Percentiles rank a stretch among this genome's conserved stretches.
Conservation (phyloP, 2,113 vertebrate genomes). For the Chlorodrepanis virens region DNA sequence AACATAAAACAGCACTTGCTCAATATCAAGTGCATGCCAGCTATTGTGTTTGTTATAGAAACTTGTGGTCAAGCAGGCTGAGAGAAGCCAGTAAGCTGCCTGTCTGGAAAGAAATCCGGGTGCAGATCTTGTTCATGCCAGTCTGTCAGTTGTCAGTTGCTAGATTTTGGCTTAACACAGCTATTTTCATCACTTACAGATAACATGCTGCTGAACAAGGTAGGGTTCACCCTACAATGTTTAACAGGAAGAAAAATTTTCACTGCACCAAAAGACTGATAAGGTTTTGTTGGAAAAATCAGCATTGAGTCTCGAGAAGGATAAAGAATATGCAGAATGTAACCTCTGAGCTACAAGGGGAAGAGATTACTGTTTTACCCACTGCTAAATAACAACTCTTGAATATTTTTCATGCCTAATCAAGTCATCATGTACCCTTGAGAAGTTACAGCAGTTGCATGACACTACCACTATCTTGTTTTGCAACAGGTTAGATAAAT, state of each 20-base stretch:
- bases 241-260: not conserved
- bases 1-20: slow-evolving; percentile 20
- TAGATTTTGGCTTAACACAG: not conserved
- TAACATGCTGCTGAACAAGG: not conserved
- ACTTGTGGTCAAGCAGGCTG: not conserved
- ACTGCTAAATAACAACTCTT: not conserved
- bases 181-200: not conserved
- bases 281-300: not conserved
- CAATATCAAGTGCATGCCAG: not conserved
- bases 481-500: not conserved
- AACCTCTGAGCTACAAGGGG: not conserved
- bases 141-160: not conserved
- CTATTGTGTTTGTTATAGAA: slow-evolving; percentile 36
- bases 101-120: not conserved
- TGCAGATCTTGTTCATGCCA: not conserved
- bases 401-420: not conserved
- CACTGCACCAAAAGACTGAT: not conserved
- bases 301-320: not conserved
- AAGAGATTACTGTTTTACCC: not conserved
- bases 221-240: not conserved
- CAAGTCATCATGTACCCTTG: not conserved
- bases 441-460: not conserved
- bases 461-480: not conserved
- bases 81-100: not conserved
- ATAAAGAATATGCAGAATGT: not conserved